Base-by-base conservation (phyloP, 1,140 invertebrate genomes). In the Aethina tumida region DNA sequence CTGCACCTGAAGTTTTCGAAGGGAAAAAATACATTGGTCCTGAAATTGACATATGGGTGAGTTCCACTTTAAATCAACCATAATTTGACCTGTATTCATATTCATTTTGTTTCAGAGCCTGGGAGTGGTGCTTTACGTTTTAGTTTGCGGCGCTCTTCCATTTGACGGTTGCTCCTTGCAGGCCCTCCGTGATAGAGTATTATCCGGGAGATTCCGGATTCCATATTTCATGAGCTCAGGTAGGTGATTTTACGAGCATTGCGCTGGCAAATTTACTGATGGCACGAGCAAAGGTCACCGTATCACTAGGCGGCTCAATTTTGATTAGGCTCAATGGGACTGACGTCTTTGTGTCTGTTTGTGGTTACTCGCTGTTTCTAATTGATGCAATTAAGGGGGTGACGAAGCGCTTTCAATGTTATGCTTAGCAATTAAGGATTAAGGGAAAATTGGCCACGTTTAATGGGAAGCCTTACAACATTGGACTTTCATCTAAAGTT, bases 21-120 rank as follows among this genome's bases (percentile, higher is more conserved):
- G 94, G 93, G 31, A 90, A 90, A 58, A 81, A 90, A 58, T 98
- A 98, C 58, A 89, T 93, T 52, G 93, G 93, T 7, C 90, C 91
- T 18, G 86, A 93, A 70, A 93, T 94, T 41, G 94, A 97, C 70
- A 87, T 98, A 60, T 98, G 94, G 94, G 90, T 93, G 73, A 60
- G 55, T 49, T 24, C 24, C 21, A 19, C 17, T 19, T 33, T 24
- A 27, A 22, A n/a, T 26, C 2, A 19, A 3, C 14, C 21, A 17
- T 22, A n/a, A 26, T 6, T n/a, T 10, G 18, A 12, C 4, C n/a
- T 19, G 21, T n/a, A 12, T 22, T 34, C 14, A 26, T 19, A 21
- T 15, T 22, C 25, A 16, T n/a, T 34, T 17, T 41, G 14, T 67
- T 69, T 24, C 68, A 91, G 87, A 92, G 88, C 50, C 70, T 95